Evolutionary conservation across 1,140 invertebrate genomes (phyloP).

Genomic region (Cydia amplana): DNA sequence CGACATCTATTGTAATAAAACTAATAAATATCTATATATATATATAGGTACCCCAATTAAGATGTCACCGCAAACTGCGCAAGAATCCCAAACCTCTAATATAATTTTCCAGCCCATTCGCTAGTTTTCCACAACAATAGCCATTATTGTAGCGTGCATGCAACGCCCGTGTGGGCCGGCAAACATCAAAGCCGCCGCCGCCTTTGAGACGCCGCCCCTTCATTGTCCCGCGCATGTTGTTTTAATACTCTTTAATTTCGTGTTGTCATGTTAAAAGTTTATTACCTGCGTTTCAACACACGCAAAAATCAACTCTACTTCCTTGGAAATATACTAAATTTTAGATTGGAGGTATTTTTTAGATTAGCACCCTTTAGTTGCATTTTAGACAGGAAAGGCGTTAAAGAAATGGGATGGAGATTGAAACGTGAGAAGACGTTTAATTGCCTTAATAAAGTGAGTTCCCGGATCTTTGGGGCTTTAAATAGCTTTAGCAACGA

Average conservation of each 20-base stretch:
- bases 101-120: not conserved
- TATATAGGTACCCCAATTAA: no score
- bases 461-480: conserved; percentile 21
- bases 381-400: conserved; percentile 52
- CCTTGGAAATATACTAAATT: not conserved
- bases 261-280: conserved; percentile 73
- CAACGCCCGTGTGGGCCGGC: conserved; percentile 47
- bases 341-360: not conserved
- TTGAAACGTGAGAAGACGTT: conserved; percentile 38
- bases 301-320: conserved; percentile 35
- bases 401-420: conserved; percentile 49
- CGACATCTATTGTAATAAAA: no score
- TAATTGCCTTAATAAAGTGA: conserved; percentile 13
- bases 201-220: conserved; percentile 60
- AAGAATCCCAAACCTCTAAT: not conserved
- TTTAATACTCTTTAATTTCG: conserved; percentile 71
- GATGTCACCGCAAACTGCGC: not conserved
- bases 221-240: conserved; percentile 49
- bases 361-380: conserved; percentile 7
- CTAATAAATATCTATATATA: no score
- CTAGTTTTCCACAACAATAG: not conserved
- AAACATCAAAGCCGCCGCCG: conserved; percentile 60
- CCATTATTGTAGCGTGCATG: not conserved
- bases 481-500: not conserved
- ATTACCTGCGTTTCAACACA: conserved; percentile 44